phyloP scores from a whole-genome alignment of 2,888 invertebrate genomes.

The Dynastes grantii region DNA sequence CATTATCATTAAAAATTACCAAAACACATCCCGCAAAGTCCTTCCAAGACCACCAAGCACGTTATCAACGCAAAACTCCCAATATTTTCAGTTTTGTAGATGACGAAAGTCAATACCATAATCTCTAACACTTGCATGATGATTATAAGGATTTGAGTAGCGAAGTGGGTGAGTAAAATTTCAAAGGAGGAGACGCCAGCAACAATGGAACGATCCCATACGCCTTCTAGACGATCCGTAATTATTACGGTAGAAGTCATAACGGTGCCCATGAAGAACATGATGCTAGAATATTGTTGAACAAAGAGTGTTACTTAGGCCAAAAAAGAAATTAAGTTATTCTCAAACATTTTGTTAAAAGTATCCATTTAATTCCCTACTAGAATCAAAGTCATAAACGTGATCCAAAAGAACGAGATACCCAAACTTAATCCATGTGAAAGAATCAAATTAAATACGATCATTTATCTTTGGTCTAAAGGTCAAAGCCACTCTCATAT shows the following conservation, averaged over 20 bases:
- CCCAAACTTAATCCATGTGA: too few species aligned
- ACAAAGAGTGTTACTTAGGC: too few species aligned
- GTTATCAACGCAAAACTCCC: conserved; percentile 78
- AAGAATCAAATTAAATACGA: too few species aligned
- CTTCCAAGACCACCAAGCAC: conserved; percentile 80
- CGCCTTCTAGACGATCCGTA: conserved; percentile 85
- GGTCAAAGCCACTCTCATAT: too few species aligned
- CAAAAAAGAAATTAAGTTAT: too few species aligned
- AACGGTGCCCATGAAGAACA: conserved; percentile 89
- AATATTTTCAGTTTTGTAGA: conserved; percentile 76
- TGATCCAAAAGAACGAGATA: too few species aligned
- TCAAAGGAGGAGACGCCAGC: conserved; percentile 88
- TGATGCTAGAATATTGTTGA: conserved; percentile 74
- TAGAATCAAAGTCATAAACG: too few species aligned
- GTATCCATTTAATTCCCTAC: too few species aligned
- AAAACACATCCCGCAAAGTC: conserved; percentile 89
- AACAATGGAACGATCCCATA: conserved; percentile 90
- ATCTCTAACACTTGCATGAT: conserved; percentile 78
- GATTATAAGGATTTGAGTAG: conserved; percentile 83
- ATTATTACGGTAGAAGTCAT: conserved; percentile 89
- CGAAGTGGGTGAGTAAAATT: conserved; percentile 86
- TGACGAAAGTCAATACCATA: conserved; percentile 76
- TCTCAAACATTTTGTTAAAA: too few species aligned
- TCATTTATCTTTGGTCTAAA: too few species aligned
- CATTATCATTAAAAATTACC: conserved; percentile 69